These are phyloP conservation scores for Antitype chi DNA, from an alignment of 2,888 invertebrate genomes.

Conservation along the genomic window DNA sequence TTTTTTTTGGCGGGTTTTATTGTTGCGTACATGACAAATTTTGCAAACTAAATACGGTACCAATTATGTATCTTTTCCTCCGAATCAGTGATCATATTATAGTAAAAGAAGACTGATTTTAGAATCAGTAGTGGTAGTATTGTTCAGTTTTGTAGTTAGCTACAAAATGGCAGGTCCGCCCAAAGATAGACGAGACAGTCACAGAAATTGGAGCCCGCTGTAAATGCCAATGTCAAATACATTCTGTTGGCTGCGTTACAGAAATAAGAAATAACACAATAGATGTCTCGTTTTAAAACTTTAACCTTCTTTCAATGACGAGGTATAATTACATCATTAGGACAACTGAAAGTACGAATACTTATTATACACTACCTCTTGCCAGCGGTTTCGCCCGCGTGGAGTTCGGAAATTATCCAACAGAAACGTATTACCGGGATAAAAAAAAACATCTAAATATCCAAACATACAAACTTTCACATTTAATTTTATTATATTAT, in stretches of 20 bases:
- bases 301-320: constrained; percentile 18
- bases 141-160: neutral
- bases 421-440: too few species aligned
- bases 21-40: neutral
- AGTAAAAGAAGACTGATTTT: neutral
- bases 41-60: neutral
- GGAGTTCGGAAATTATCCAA: too few species aligned
- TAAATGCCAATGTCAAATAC: constrained; percentile 55
- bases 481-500: too few species aligned
- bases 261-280: constrained; percentile 51
- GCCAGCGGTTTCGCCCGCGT: too few species aligned
- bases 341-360: too few species aligned
- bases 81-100: neutral
- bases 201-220: constrained; percentile 51
- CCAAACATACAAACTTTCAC: too few species aligned
- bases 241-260: constrained; percentile 56
- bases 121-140: too few species aligned
- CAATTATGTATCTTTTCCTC: neutral
- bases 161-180: neutral
- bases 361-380: neutral
- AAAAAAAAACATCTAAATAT: too few species aligned
- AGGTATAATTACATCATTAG: too few species aligned
- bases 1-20: neutral
- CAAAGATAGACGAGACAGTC: constrained; percentile 34
- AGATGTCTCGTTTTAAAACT: constrained; percentile 15